Evolutionary conservation across 2,113 vertebrate genomes (phyloP).

Genomic region (Cinclus cinclus): DNA sequence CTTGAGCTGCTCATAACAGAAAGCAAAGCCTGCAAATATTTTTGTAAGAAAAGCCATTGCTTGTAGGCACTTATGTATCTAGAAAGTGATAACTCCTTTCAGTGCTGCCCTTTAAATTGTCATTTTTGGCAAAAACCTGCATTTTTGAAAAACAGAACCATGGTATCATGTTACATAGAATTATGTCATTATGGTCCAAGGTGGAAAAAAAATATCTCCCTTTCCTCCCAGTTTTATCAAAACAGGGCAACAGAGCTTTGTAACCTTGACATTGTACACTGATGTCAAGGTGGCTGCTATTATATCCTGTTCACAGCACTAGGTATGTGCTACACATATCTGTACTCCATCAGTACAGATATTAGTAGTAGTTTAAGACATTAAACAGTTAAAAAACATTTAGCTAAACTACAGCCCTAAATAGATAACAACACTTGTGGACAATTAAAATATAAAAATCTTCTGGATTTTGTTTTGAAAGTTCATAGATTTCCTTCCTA

Average conservation of each 20-base stretch:
- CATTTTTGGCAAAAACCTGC: not conserved
- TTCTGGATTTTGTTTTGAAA: not conserved
- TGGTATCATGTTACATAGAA: not conserved
- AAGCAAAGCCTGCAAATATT: not conserved
- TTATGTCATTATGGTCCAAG: rapidly evolving
- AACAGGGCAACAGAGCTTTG: not conserved
- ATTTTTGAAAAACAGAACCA: not conserved
- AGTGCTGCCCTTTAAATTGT: not conserved
- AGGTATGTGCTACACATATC: not conserved
- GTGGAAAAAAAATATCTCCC: not conserved
- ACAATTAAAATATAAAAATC: not conserved
- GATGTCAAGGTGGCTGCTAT: not conserved
- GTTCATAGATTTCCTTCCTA: not conserved
- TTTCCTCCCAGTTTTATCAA: not conserved
- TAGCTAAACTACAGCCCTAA: not conserved
- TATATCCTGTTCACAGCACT: not conserved
- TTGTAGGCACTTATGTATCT: not conserved
- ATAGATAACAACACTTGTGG: rapidly evolving
- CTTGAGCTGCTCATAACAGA: not conserved
- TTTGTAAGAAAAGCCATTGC: not conserved
- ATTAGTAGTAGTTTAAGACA: not conserved
- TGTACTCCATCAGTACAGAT: not conserved
- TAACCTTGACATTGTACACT: not conserved
- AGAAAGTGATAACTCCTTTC: not conserved
- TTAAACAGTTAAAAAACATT: not conserved